A percentile compares a stretch with the other conserved stretches of the same genome.
Evolutionary conservation across 1,140 invertebrate species (phyloP).

Genomic region (Papilio aristodemus): DNA sequence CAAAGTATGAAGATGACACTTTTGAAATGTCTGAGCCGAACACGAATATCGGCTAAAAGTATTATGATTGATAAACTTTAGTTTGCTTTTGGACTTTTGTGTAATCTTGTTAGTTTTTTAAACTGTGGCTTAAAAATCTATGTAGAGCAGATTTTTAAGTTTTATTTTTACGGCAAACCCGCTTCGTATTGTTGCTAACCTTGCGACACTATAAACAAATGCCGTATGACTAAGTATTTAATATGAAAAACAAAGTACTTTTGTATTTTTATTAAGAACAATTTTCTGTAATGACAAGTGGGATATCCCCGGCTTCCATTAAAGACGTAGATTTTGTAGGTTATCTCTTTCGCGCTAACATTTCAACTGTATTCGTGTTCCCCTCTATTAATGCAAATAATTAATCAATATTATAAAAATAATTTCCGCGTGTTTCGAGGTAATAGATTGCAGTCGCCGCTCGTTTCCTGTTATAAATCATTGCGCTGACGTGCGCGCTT

Average conservation of each 20-base stretch:
- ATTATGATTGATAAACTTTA: too few species aligned
- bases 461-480: conserved; percentile 9
- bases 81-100: too few species aligned
- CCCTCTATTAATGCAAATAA: background rate
- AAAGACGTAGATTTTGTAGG: background rate
- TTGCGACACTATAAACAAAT: background rate
- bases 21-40: too few species aligned
- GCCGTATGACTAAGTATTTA: background rate
- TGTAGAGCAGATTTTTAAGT: too few species aligned
- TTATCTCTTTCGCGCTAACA: background rate
- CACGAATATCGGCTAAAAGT: too few species aligned
- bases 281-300: conserved; percentile 1
- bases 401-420: background rate
- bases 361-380: background rate
- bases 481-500: background rate
- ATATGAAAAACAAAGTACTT: background rate
- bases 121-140: too few species aligned
- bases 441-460: background rate
- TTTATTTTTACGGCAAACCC: background rate
- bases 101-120: too few species aligned
- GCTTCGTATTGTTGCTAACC: background rate
- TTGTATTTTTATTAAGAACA: background rate
- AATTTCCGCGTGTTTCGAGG: background rate
- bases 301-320: background rate
- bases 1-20: too few species aligned